Conservation (phyloP, 2,113 vertebrate genomes). For the Illadopsis cleaveri region DNA sequence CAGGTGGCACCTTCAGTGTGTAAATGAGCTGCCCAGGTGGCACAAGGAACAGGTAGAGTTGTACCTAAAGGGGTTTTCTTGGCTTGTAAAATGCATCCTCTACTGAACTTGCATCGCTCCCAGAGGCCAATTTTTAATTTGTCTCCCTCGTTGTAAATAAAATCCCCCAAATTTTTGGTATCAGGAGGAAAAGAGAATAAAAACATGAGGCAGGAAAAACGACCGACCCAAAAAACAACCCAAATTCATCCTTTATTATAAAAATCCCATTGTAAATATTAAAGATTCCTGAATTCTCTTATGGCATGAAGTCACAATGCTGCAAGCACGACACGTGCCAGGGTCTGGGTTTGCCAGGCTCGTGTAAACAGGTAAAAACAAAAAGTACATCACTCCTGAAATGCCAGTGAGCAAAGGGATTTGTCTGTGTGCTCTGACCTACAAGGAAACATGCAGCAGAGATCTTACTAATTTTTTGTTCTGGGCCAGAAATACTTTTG, state of each 20-base stretch:
- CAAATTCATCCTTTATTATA: background rate
- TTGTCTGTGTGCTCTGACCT: background rate
- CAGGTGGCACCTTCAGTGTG: background rate
- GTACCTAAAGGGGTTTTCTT: background rate
- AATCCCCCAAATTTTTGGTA: background rate
- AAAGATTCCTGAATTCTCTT: background rate
- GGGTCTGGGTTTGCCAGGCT: background rate
- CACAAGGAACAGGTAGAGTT: background rate
- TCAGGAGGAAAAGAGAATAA: background rate
- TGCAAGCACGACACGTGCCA: rapidly evolving
- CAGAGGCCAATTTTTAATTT: background rate
- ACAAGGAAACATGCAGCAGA: background rate
- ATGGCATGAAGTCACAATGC: background rate
- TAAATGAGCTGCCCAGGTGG: background rate
- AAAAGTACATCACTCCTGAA: background rate
- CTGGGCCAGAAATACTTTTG: background rate
- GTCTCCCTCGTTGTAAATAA: background rate
- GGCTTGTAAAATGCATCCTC: background rate
- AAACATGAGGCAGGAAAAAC: rapidly evolving
- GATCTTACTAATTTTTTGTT: background rate
- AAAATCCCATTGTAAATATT: background rate
- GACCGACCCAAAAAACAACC: too few species aligned
- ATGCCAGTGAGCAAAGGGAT: background rate
- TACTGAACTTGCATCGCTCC: background rate
- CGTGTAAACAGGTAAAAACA: rapidly evolving